A percentile compares a stretch with the other conserved stretches of the same genome.
These are phyloP conservation scores for Rachycentron canadum DNA, from an alignment of 2,797 vertebrate genomes.

Conservation along the genomic window DNA sequence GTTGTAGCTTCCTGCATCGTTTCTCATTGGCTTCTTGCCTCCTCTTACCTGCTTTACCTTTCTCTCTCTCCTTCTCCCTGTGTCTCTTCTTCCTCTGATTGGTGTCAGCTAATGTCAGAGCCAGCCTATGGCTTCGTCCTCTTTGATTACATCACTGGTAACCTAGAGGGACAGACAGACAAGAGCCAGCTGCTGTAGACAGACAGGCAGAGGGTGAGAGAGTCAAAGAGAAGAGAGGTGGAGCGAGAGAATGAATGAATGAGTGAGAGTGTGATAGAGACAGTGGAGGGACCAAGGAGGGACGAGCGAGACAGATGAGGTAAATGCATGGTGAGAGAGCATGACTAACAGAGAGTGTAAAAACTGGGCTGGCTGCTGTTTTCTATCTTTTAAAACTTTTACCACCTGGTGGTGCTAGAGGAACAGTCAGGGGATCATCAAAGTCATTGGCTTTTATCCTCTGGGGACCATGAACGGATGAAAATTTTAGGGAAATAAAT, in stretches of 20 bases:
- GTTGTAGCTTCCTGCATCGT: constrained; percentile 26
- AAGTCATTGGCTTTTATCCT: not conserved
- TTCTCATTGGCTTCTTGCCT: constrained; percentile 38
- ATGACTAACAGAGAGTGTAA: constrained; percentile 43
- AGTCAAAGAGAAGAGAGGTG: constrained; percentile 1
- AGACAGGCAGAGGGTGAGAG: constrained; percentile 58
- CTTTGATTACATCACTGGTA: constrained; percentile 90
- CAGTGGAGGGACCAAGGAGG: constrained; percentile 26
- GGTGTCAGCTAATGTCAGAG: constrained; percentile 83
- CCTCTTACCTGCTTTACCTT: constrained; percentile 46
- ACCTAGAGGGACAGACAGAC: constrained; percentile 82
- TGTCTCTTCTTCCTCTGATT: constrained; percentile 45
- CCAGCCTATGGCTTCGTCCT: constrained; percentile 88
- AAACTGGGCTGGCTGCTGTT: not conserved
- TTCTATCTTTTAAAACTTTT: not conserved
- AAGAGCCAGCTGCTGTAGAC: constrained; percentile 77
- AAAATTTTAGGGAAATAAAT: not conserved
- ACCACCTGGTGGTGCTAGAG: constrained; percentile 7
- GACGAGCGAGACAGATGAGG: constrained; percentile 50
- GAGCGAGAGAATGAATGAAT: constrained; percentile 3
- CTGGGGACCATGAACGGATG: not conserved
- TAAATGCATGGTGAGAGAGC: constrained; percentile 69
- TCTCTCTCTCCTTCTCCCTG: constrained; percentile 45
- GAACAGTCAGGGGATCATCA: not conserved
- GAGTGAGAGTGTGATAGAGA: constrained; percentile 17